phyloP scores from a whole-genome alignment of 2,113 vertebrate species.

The Rhegmatorhina hoffmannsi region DNA sequence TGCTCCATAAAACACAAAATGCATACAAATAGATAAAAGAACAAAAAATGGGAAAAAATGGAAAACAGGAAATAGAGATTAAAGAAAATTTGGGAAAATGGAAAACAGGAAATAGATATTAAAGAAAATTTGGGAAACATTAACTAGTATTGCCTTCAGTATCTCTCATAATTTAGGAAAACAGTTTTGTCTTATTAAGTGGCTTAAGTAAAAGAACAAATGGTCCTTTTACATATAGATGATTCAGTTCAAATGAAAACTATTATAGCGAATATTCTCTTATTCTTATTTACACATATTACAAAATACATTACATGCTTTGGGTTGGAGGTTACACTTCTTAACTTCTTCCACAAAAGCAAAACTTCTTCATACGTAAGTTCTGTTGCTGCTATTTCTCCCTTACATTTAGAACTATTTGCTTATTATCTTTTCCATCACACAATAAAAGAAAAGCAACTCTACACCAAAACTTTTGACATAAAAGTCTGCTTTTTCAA shows the following conservation, averaged over 20 bases:
- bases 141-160: neutral
- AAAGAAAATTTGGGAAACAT: neutral
- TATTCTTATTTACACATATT: neutral
- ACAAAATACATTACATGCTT: neutral
- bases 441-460: neutral
- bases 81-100: neutral
- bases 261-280: neutral
- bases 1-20: neutral
- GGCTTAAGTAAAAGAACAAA: neutral
- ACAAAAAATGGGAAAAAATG: neutral
- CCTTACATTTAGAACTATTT: neutral
- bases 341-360: neutral
- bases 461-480: neutral
- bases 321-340: neutral
- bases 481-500: neutral
- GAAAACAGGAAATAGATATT: neutral
- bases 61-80: neutral
- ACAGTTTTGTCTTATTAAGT: neutral
- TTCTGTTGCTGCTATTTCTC: neutral
- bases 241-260: neutral
- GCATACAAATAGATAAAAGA: neutral
- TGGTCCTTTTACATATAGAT: neutral
- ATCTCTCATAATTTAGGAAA: neutral
- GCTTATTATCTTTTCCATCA: neutral
- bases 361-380: neutral